These are phyloP conservation scores for Arenaria interpres DNA, from an alignment of 2,113 vertebrate species.

Conservation along the genomic window DNA sequence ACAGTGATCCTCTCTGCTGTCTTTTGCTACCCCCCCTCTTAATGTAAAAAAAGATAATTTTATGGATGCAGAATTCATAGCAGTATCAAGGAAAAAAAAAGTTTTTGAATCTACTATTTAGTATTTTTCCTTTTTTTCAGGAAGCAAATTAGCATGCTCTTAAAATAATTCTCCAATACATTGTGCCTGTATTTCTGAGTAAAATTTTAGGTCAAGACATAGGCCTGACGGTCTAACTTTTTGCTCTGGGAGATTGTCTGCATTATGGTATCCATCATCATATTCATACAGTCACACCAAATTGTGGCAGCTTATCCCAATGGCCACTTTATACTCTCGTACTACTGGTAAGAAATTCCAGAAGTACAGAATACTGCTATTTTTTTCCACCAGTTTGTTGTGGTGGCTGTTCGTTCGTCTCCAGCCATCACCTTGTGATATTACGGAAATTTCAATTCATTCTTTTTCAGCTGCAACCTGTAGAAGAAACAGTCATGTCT, in stretches of 20 bases:
- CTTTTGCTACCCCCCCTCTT: neutral
- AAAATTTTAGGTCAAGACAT: neutral
- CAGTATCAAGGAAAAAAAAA: neutral
- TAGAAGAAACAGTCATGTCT: neutral
- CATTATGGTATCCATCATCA: too few species aligned
- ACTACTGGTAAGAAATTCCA: neutral
- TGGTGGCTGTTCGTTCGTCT: neutral
- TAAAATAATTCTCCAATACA: neutral
- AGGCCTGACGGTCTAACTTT: neutral
- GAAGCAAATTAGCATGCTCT: neutral
- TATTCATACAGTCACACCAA: neutral
- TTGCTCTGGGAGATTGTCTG: neutral
- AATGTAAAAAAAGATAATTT: neutral
- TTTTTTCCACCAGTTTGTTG: neutral
- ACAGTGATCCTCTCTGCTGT: neutral
- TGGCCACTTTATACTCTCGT: neutral
- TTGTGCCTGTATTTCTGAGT: neutral
- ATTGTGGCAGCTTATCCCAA: neutral
- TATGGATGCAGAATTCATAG: neutral
- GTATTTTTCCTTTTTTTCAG: neutral
- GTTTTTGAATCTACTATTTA: neutral
- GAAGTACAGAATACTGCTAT: fast-evolving
- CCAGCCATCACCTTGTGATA: neutral
- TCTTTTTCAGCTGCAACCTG: neutral
- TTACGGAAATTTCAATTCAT: neutral